Evolutionary conservation across 2,888 invertebrate genomes (phyloP).

Genomic region (Clepsis dumicolana): DNA sequence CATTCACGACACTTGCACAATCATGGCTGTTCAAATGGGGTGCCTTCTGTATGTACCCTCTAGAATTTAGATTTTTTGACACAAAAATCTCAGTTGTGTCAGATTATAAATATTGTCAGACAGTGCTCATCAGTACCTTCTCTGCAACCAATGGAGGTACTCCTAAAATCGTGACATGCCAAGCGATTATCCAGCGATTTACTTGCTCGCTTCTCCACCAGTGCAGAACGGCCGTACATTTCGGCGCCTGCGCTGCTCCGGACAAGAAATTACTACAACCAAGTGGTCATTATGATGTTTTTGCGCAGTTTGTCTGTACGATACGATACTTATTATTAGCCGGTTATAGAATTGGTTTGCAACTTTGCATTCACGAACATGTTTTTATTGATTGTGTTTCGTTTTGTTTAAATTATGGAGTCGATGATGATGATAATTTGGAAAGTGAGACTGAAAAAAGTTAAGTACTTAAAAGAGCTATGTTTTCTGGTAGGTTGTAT

Average conservation of each 20-base stretch:
- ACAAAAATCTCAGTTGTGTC: too few relatives aligned
- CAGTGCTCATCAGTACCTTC: too few relatives aligned
- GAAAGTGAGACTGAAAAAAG: background rate
- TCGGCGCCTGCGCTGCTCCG: slow-evolving; percentile 36
- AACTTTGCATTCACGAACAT: slow-evolving; percentile 19
- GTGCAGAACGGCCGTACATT: slow-evolving; percentile 9
- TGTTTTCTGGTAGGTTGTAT: background rate
- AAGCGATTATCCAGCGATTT: background rate
- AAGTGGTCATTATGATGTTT: slow-evolving; percentile 39
- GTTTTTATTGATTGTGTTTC: slow-evolving; percentile 3
- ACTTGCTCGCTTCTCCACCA: slow-evolving; percentile 10
- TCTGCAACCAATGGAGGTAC: too few relatives aligned
- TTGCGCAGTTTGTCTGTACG: slow-evolving; percentile 20
- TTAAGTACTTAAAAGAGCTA: background rate
- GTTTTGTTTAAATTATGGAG: background rate
- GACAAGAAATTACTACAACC: slow-evolving; percentile 15
- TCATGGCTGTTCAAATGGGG: too few relatives aligned
- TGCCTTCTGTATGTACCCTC: too few relatives aligned
- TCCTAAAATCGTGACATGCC: background rate
- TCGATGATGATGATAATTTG: background rate
- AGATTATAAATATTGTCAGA: too few relatives aligned
- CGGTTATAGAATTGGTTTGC: slow-evolving; percentile 22
- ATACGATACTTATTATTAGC: slow-evolving; percentile 24
- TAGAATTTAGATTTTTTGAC: too few relatives aligned
- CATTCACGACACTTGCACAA: too few relatives aligned